phyloP scores from a whole-genome alignment of 2,113 vertebrate species.

The Corapipo altera region DNA sequence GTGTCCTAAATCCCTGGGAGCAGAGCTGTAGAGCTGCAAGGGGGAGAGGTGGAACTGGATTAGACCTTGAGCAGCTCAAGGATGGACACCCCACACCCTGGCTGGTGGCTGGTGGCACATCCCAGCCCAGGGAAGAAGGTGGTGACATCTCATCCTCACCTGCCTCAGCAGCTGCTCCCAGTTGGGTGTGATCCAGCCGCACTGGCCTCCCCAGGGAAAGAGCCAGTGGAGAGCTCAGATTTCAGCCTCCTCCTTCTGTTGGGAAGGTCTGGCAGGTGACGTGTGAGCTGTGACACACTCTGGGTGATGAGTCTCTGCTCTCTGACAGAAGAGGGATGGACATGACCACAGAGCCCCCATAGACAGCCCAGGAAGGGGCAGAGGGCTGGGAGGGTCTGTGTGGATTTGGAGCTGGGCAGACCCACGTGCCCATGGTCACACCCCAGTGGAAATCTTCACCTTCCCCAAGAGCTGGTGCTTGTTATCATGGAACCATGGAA shows the following conservation, averaged over 20 bases:
- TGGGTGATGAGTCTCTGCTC: not conserved
- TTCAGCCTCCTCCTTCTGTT: not conserved
- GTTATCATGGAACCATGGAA: accelerated
- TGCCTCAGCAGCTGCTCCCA: not conserved
- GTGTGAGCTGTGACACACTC: accelerated
- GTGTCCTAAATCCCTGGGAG: not conserved
- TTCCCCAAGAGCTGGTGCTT: not conserved
- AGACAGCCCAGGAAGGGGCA: not conserved
- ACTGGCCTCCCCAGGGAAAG: not conserved
- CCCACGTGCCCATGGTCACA: not conserved
- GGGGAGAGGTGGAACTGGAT: accelerated
- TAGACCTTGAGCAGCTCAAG: not conserved
- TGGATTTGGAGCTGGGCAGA: accelerated
- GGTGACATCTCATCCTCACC: not conserved
- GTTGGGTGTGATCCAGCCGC: not conserved
- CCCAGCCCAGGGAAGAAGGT: not conserved
- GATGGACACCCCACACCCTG: accelerated
- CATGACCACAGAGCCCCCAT: not conserved
- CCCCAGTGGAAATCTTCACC: not conserved
- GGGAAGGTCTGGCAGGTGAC: not conserved
- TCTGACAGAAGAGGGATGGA: too few relatives aligned
- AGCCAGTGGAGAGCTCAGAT: not conserved
- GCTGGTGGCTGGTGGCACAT: too few relatives aligned
- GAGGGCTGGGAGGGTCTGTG: not conserved
- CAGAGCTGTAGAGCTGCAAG: not conserved